Conservation (phyloP, 2,888 invertebrate species). For the Actias luna region DNA sequence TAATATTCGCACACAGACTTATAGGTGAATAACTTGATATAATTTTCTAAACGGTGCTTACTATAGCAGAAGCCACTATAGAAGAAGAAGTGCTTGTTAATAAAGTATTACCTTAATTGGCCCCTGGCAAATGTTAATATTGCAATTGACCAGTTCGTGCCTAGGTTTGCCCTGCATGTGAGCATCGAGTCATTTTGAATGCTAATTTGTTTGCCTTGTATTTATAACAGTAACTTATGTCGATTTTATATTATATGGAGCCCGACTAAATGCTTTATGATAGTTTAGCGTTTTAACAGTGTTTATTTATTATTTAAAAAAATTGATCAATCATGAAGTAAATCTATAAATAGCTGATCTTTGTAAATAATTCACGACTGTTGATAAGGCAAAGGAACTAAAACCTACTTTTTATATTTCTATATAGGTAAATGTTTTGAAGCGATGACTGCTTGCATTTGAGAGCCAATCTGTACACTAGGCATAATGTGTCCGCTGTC, state of each 20-base stretch:
- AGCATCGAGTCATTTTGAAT: slow-evolving; percentile 47
- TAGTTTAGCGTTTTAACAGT: slow-evolving; percentile 11
- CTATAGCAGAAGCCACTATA: background rate
- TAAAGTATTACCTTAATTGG: slow-evolving; percentile 23
- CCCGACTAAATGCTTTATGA: slow-evolving; percentile 28
- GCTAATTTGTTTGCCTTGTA: slow-evolving; percentile 41
- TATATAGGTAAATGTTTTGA: too few species aligned
- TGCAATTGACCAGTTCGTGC: slow-evolving; percentile 15
- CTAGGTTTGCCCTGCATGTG: slow-evolving; percentile 25
- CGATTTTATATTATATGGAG: slow-evolving; percentile 35
- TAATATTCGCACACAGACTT: too few species aligned
- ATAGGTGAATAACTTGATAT: too few species aligned
- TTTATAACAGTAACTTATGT: slow-evolving; percentile 42
- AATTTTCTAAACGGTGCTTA: too few species aligned
- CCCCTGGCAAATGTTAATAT: slow-evolving; percentile 19
- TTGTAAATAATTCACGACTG: background rate
- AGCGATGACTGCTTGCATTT: too few species aligned
- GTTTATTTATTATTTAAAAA: slow-evolving; percentile 12
- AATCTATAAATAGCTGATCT: background rate
- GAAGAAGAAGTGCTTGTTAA: slow-evolving; percentile 19
- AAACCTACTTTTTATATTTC: background rate
- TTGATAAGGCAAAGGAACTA: background rate
- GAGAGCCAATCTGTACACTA: too few species aligned
- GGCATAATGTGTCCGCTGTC: too few species aligned
- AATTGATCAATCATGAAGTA: background rate